Conservation (phyloP, 1,140 invertebrate genomes). For the Probaryconus sp. region DNA sequence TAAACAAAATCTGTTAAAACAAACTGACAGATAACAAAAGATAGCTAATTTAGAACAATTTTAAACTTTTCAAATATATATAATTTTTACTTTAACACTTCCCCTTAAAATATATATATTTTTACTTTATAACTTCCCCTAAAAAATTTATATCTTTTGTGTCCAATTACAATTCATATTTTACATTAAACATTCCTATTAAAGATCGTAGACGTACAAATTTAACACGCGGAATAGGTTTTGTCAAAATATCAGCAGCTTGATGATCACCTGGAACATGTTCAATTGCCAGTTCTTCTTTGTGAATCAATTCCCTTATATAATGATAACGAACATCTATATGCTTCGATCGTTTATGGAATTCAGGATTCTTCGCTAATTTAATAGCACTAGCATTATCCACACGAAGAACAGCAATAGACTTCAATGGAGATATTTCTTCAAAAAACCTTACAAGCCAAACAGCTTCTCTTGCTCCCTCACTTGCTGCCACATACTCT, state of each 20-base stretch:
- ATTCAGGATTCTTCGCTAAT: conserved; percentile 68
- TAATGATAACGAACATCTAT: no score
- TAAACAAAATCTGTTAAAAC: no score
- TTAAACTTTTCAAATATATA: no score
- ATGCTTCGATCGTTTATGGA: conserved; percentile 16
- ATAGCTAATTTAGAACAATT: no score
- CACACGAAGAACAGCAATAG: conserved; percentile 20
- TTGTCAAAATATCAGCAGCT: neutral
- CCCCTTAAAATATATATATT: no score
- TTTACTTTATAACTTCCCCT: no score
- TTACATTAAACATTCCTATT: no score
- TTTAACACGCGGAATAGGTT: neutral
- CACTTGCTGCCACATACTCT: conserved; percentile 73
- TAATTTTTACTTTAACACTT: no score
- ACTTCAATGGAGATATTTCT: neutral
- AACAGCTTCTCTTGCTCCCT: conserved; percentile 70
- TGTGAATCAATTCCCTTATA: no score
- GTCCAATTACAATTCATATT: no score
- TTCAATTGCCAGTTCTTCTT: neutral
- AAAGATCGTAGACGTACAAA: neutral
- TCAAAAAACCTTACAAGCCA: conserved; percentile 59
- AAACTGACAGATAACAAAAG: no score
- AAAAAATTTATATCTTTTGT: no score
- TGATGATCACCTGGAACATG: neutral
- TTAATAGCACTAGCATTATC: conserved; percentile 70